Percentiles rank a stretch among this genome's conserved stretches.
phyloP scores from a whole-genome alignment of 2,113 vertebrate species.

The Lamprologus ornatipinnis region DNA sequence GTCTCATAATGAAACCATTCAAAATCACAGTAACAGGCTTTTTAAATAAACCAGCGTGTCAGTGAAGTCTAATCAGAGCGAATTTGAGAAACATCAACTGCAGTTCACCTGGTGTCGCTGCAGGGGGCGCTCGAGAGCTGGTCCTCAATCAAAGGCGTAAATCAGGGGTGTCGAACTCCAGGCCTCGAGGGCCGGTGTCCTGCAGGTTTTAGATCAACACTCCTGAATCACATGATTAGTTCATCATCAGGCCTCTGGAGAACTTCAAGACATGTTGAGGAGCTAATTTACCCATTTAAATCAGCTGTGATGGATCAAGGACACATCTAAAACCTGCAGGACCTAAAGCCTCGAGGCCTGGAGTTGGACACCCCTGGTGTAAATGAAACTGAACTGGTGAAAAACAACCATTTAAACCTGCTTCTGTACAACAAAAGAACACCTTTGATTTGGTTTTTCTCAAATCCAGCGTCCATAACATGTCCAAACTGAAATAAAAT shows the following conservation, averaged over 20 bases:
- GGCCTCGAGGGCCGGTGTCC: background rate
- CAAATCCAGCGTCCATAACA: background rate
- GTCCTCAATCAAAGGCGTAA: background rate
- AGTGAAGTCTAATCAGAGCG: background rate
- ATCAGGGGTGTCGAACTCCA: background rate
- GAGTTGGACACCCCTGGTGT: background rate
- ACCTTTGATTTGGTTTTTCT: background rate
- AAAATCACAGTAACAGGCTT: background rate
- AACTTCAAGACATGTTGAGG: background rate
- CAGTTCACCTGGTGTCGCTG: background rate
- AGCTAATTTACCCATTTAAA: fast-evolving
- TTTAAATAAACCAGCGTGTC: background rate
- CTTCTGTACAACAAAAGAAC: background rate
- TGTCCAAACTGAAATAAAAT: background rate
- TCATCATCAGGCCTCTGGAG: fast-evolving
- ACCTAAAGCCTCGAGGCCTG: background rate
- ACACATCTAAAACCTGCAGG: background rate
- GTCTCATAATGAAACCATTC: background rate
- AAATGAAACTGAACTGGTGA: background rate
- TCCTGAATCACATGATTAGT: background rate
- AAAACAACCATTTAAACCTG: background rate
- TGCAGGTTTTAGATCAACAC: fast-evolving
- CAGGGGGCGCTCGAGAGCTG: background rate
- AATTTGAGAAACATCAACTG: background rate
- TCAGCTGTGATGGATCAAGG: background rate